Conservation (phyloP, 2,888 invertebrate species). For the Chaetogeoica ovagalla region DNA sequence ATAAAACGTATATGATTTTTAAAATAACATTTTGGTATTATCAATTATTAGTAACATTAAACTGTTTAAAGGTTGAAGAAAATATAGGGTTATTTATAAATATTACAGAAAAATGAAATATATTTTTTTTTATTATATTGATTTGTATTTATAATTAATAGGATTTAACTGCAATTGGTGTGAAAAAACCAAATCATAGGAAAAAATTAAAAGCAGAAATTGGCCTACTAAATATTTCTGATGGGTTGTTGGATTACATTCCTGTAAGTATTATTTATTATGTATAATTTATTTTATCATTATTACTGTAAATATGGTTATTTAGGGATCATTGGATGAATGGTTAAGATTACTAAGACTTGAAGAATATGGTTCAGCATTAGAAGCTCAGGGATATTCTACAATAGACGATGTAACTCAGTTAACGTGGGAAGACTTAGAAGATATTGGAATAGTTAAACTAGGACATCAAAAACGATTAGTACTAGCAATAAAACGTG, state of each 20-base stretch:
- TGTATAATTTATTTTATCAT: not conserved
- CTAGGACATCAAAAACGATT: conserved; percentile 98
- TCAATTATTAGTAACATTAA: no score
- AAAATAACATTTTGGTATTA: no score
- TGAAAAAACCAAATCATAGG: conserved; percentile 95
- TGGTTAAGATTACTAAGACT: conserved; percentile 90
- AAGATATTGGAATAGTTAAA: conserved; percentile 92
- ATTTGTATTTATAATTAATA: conserved; percentile 56
- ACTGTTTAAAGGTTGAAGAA: no score
- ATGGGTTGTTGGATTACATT: conserved; percentile 92
- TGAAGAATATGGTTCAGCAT: conserved; percentile 87
- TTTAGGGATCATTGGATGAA: conserved; percentile 88
- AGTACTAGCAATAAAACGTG: conserved; percentile 91
- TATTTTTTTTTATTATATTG: not conserved
- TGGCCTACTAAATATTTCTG: conserved; percentile 88
- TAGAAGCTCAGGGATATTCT: conserved; percentile 90
- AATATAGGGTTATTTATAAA: no score
- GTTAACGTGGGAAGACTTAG: conserved; percentile 97
- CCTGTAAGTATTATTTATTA: conserved; percentile 67
- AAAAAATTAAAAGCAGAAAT: conserved; percentile 96
- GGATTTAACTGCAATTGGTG: conserved; percentile 71
- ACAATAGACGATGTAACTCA: conserved; percentile 92
- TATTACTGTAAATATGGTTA: conserved; percentile 50
- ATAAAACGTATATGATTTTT: no score
- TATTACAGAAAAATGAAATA: no score